phyloP scores from a whole-genome alignment of 2,888 invertebrate species.

The Taphrorychus bicolor region DNA sequence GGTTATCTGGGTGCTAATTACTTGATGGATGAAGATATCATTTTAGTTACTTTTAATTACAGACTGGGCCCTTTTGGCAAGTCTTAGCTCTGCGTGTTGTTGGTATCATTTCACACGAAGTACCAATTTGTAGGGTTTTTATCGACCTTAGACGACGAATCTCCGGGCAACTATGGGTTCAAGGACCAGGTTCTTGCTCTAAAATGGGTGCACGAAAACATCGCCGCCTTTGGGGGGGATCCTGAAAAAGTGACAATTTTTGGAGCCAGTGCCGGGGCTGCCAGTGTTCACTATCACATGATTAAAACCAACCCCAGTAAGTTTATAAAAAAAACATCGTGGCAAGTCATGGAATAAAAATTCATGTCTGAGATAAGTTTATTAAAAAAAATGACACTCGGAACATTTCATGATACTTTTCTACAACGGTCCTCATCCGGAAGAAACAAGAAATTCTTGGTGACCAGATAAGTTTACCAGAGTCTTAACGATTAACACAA shows the following conservation, averaged over 20 bases:
- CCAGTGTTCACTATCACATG: slow-evolving; percentile 61
- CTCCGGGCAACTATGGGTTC: slow-evolving; percentile 62
- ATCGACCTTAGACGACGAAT: slow-evolving; percentile 59
- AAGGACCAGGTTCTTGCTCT: slow-evolving; percentile 62
- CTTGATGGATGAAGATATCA: slow-evolving; percentile 62
- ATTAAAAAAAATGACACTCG: too few species aligned
- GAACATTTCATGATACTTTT: too few species aligned
- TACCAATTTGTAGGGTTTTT: slow-evolving; percentile 46
- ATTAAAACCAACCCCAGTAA: slow-evolving; percentile 55
- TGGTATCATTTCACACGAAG: not conserved
- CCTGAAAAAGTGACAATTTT: slow-evolving; percentile 59
- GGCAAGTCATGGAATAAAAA: too few species aligned
- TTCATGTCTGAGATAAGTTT: too few species aligned
- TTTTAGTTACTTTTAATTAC: slow-evolving; percentile 62
- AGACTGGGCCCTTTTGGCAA: slow-evolving; percentile 56
- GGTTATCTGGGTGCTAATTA: slow-evolving; percentile 61
- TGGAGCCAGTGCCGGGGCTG: slow-evolving; percentile 62
- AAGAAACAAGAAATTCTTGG: too few species aligned
- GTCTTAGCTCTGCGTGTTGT: slow-evolving; percentile 30
- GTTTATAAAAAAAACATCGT: too few species aligned
- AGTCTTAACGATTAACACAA: too few species aligned
- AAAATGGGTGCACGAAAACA: slow-evolving; percentile 61
- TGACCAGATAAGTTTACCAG: too few species aligned
- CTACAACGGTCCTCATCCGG: too few species aligned
- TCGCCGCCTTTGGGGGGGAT: slow-evolving; percentile 60